These are phyloP conservation scores for Apis cerana DNA, from an alignment of 1,140 invertebrate genomes.

Conservation along the genomic window DNA sequence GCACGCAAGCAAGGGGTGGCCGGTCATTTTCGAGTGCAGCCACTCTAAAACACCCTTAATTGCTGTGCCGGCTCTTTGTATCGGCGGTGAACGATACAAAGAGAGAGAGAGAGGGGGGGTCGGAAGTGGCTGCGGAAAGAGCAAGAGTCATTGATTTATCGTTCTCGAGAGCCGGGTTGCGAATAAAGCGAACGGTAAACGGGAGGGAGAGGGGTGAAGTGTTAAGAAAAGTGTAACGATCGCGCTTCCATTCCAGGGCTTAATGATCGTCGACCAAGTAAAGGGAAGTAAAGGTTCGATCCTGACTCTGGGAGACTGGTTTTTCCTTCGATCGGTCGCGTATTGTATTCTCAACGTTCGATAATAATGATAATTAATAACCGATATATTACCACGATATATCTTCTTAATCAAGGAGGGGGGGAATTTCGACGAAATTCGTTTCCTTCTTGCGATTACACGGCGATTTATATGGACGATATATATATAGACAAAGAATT, in stretches of 20 bases:
- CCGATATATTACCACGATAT: too few species aligned
- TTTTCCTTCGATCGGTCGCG: constrained; percentile 1
- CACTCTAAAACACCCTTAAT: constrained; percentile 82
- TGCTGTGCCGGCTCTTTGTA: constrained; percentile 75
- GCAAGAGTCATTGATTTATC: constrained; percentile 75
- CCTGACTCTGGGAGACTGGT: constrained; percentile 17
- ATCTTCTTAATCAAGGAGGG: too few species aligned
- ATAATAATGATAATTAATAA: too few species aligned
- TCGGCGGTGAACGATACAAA: constrained; percentile 50
- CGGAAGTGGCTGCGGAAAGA: constrained; percentile 33
- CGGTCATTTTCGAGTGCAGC: constrained; percentile 75
- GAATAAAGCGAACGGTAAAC: constrained; percentile 38
- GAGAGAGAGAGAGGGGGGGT: constrained; percentile 40
- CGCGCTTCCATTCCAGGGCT: constrained; percentile 43
- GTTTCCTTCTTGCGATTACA: too few species aligned
- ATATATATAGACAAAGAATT: constrained; percentile 25
- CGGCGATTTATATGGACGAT: background rate
- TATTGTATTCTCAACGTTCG: background rate
- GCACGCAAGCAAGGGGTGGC: constrained; percentile 40
- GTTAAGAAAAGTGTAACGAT: constrained; percentile 64
- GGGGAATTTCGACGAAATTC: background rate
- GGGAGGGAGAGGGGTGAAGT: background rate
- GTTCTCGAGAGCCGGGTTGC: constrained; percentile 50
- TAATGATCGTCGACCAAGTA: constrained; percentile 57
- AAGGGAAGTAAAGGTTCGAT: background rate